Evolutionary conservation across 2,888 invertebrate genomes (phyloP).

Genomic region (Meiosimyza platycephala): DNA sequence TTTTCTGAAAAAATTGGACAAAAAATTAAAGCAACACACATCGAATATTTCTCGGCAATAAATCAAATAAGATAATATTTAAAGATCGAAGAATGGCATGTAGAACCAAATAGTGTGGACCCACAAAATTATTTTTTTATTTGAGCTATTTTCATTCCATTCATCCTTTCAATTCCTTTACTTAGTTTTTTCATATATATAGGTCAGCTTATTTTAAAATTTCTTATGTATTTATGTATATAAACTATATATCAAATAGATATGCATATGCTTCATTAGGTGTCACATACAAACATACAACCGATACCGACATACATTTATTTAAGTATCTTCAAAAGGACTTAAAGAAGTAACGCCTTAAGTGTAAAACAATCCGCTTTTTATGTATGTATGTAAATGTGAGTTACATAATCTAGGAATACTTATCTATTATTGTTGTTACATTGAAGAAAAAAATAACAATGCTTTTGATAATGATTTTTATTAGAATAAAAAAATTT

Average conservation of each 20-base stretch:
- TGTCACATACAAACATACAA: background rate
- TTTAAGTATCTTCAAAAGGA: background rate
- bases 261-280: constrained; percentile 18
- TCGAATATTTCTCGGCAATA: too few relatives aligned
- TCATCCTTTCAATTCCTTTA: too few relatives aligned
- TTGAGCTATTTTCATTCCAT: too few relatives aligned
- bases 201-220: background rate
- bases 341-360: constrained; percentile 48
- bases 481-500: constrained; percentile 29
- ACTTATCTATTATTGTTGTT: constrained; percentile 27
- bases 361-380: constrained; percentile 50
- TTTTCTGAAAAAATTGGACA: too few relatives aligned
- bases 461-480: constrained; percentile 35
- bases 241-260: background rate
- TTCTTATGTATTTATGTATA: constrained; percentile 16
- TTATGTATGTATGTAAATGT: constrained; percentile 47
- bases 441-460: background rate
- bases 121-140: too few relatives aligned
- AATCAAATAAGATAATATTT: too few relatives aligned
- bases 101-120: too few relatives aligned
- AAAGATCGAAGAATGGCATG: too few relatives aligned
- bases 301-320: background rate
- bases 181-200: too few relatives aligned
- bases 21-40: too few relatives aligned
- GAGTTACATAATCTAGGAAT: constrained; percentile 31